phyloP scores from a whole-genome alignment of 2,113 vertebrate genomes.

The Brachyistius frenatus region DNA sequence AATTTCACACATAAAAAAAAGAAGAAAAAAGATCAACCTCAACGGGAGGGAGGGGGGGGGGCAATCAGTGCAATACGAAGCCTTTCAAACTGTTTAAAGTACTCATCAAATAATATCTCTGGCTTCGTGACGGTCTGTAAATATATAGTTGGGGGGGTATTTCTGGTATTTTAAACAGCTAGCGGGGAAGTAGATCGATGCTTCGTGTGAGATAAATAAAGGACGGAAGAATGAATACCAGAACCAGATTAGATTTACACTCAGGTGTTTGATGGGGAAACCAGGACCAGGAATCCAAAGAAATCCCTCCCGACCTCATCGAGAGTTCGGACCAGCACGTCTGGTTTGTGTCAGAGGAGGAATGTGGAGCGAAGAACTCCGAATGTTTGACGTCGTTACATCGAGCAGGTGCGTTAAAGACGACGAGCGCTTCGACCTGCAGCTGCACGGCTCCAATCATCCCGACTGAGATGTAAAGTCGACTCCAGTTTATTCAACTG shows the following conservation, averaged over 20 bases:
- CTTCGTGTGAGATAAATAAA: not conserved
- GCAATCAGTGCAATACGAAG: not conserved
- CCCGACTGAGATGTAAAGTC: not conserved
- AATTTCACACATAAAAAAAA: slow-evolving; percentile 10
- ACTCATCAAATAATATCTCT: not conserved
- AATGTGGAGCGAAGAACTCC: slow-evolving; percentile 22
- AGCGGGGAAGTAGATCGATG: not conserved
- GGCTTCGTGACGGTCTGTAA: too few species aligned
- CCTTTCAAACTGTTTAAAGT: slow-evolving; percentile 29
- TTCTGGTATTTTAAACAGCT: slow-evolving; percentile 47
- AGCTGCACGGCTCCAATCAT: slow-evolving; percentile 22
- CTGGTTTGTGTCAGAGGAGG: slow-evolving; percentile 45
- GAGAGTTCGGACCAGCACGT: not conserved
- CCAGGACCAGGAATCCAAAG: slow-evolving; percentile 16
- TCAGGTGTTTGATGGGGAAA: slow-evolving; percentile 36
- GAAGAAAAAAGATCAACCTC: not conserved
- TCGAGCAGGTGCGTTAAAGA: slow-evolving; percentile 35
- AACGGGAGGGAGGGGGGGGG: slow-evolving; percentile 25
- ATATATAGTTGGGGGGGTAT: not conserved
- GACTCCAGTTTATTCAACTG: too few species aligned
- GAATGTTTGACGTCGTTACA: not conserved
- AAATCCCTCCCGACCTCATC: slow-evolving; percentile 43
- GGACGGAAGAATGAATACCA: not conserved
- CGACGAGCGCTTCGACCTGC: not conserved
- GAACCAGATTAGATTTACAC: not conserved